phyloP scores from a whole-genome alignment of 1,140 invertebrate genomes.

The Drosophila nigromelanica region DNA sequence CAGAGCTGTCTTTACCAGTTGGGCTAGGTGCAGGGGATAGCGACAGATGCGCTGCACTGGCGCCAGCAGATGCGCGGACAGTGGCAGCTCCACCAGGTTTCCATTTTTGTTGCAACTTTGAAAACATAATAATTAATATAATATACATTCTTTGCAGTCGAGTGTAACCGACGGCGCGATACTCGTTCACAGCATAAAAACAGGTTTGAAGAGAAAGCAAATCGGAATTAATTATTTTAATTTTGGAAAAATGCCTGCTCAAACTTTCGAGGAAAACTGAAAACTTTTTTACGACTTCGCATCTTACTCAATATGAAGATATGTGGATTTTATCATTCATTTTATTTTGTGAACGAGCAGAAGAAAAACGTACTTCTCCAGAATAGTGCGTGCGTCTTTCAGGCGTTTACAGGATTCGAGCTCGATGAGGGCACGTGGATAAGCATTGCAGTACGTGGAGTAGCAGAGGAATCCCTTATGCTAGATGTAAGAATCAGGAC shows the following conservation, averaged over 20 bases:
- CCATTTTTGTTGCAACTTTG: slow-evolving; percentile 71
- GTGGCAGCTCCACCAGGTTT: slow-evolving; percentile 89
- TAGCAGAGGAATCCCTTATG: slow-evolving; percentile 92
- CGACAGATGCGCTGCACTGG: slow-evolving; percentile 97
- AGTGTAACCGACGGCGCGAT: no score
- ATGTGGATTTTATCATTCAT: no score
- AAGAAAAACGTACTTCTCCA: slow-evolving; percentile 73
- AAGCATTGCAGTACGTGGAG: slow-evolving; percentile 96
- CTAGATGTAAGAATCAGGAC: slow-evolving; percentile 83
- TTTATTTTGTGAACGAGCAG: no score
- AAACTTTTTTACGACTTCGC: no score
- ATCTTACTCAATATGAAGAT: no score
- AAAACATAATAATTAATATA: neutral
- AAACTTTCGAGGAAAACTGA: no score
- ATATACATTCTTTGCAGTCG: no score
- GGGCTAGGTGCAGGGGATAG: slow-evolving; percentile 94
- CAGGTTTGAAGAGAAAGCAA: no score
- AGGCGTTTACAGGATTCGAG: slow-evolving; percentile 76
- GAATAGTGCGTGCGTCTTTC: slow-evolving; percentile 70
- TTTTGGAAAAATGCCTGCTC: no score
- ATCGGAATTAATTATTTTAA: no score
- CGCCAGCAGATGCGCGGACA: slow-evolving; percentile 94
- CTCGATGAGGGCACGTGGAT: slow-evolving; percentile 86
- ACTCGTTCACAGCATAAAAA: no score
- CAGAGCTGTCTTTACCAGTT: slow-evolving; percentile 90